Base-by-base conservation (phyloP, 2,888 invertebrate genomes). In the Dryomyza anilis region DNA sequence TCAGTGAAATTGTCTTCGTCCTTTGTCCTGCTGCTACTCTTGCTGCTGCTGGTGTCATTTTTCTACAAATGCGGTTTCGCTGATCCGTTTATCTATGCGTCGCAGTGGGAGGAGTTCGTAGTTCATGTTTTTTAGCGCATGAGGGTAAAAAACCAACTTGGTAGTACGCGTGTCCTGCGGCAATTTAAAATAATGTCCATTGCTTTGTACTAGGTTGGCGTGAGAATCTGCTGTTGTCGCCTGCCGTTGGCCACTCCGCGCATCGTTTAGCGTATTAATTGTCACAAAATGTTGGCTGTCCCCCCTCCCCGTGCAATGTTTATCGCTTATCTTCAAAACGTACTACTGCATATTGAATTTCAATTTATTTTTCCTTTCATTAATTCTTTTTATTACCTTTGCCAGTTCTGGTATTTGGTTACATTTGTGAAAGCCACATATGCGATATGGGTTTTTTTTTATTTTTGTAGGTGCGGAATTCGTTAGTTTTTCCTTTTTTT, bases 231-330 rank as follows among this genome's bases (percentile, higher is more conserved):
- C 19, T 57, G 33, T 36, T 30, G 43, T 46, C 29, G 29, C n/a
- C 19, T 8, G 23, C 21, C 36, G 23, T 7, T 33, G 48, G 43
- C 56, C 56, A 39, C 50, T 25, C 58, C 53, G 64, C 67, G n/a
- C n/a, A n/a, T n/a, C 73, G 72, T 74, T 77, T 75, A 78, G 74
- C 77, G 73, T 74, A 74, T 77, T 77, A 78, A 77, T 78, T 78
- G 78, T 74, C 77, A 72, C 78, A 72, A 70, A 74, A 67, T 60
- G 59, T 60, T 50, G 50, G n/a, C 50, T 29, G 43, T 6, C 16
- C 16, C 19, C n/a, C 1, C 43, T 16, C 6, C 23, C 27, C 57
- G 39, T 33, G 25, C n/a, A n/a, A n/a, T n/a, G n/a, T n/a, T n/a
- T n/a, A n/a, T n/a, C n/a, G n/a, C n/a, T n/a, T n/a, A n/a, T n/a